Percentiles rank a stretch among this genome's conserved stretches.
These are phyloP conservation scores for Calameuta pallipes DNA, from an alignment of 2,888 invertebrate genomes.

Conservation along the genomic window DNA sequence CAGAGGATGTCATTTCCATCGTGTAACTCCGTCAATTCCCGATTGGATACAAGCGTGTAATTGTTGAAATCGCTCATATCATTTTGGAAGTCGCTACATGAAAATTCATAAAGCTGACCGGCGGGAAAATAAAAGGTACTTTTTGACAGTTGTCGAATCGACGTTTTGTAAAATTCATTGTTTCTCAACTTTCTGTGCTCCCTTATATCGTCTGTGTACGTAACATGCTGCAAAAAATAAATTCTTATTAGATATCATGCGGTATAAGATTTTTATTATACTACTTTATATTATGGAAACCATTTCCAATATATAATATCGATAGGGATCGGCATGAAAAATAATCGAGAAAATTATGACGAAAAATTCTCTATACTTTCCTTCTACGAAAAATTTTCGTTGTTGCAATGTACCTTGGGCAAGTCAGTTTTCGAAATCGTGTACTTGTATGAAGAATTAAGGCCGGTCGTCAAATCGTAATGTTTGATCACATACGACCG, in stretches of 20 bases:
- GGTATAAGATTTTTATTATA: not conserved
- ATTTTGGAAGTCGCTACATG: not conserved
- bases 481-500: constrained; percentile 69
- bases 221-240: constrained; percentile 21
- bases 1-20: constrained; percentile 32
- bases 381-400: not conserved
- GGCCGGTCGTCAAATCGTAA: constrained; percentile 36
- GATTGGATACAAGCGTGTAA: constrained; percentile 12
- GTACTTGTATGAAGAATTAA: constrained; percentile 59
- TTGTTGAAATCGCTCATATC: constrained; percentile 28
- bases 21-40: not conserved
- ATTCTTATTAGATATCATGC: not conserved
- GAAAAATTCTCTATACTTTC: not conserved
- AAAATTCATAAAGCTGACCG: constrained; percentile 66
- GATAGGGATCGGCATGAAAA: no score
- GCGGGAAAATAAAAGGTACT: constrained; percentile 74
- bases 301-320: no score
- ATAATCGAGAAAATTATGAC: not conserved
- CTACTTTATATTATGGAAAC: not conserved
- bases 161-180: constrained; percentile 71
- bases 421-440: constrained; percentile 60
- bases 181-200: constrained; percentile 70
- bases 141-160: constrained; percentile 71
- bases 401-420: constrained; percentile 42
- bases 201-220: constrained; percentile 60